Evolutionary conservation across 2,797 vertebrate genomes (phyloP), one percentile per base, ranked within the genome.

Genomic region (Serranus cabrilla): DNA sequence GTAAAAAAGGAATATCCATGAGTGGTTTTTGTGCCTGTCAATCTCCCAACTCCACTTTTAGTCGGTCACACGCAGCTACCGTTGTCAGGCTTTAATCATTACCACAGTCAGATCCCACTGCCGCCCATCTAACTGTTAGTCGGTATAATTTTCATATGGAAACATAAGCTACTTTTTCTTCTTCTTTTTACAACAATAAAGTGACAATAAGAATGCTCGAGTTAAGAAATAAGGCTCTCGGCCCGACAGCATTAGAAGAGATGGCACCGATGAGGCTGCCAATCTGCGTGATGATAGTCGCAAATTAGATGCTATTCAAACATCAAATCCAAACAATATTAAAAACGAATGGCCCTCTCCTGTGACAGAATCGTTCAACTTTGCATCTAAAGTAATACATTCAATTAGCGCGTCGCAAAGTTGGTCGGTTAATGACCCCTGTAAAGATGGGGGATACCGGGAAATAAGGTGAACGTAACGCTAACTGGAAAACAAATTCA

Each of bases 11-110:
- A 80, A 91, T 78, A 89, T 86, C 88, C 83, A 91, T 90, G 84
- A 90, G 83, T 89, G 88, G 49, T 76, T 81, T 90, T 85, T 84
- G 82, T 73, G 83, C 79, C 79, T 87, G 92, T 91, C 90, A 92
- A 90, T 92, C 87, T 88, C 73, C 63, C 69, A 83, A 77, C 81
- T 88, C 62, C 62, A 86, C 82, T 86, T 90, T 86, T 60, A 68
- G 80, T 89, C 87, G 79, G 65, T 90, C 84, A 88, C 83, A 88
- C 80, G 79, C 76, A 87, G 84, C 87, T 85, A 81, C 76, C 73
- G 85, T 75, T 85, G 80, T 88, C 80, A 90, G 80, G 73, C 73
- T 87, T 80, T 86, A 87, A 87, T 89, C 77, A 87, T 89, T 82
- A 76, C 85, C 74, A 79, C 73, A 88, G 80, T 76, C 68, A 76